phyloP scores from a whole-genome alignment of 2,113 vertebrate genomes.

The Rhea americana region DNA sequence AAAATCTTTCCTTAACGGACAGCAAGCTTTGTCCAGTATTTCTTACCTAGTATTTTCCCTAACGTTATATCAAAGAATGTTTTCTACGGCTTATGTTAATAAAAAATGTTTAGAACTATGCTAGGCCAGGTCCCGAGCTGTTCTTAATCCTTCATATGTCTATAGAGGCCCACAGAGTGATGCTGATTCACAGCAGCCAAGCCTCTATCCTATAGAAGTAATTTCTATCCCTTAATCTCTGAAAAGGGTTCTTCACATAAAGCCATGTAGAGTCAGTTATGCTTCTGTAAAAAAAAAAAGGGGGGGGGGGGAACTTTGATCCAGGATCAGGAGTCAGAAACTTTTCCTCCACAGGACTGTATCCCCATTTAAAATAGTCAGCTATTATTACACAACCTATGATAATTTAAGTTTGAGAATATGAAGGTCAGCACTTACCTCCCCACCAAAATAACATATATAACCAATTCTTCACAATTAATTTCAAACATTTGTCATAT shows the following conservation, averaged over 20 bases:
- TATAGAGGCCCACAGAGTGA: slow-evolving; percentile 7
- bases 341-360: background rate
- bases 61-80: background rate
- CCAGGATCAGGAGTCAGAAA: background rate
- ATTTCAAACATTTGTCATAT: background rate
- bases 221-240: slow-evolving; percentile 37
- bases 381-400: background rate
- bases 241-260: background rate
- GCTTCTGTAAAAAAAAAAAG: fast-evolving
- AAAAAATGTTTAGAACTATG: slow-evolving; percentile 23
- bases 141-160: slow-evolving; percentile 38
- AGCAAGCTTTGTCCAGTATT: slow-evolving; percentile 1
- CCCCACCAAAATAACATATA: background rate
- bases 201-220: slow-evolving; percentile 6
- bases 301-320: background rate
- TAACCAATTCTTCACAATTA: background rate
- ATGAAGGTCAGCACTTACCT: background rate
- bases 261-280: background rate
- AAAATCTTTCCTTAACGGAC: background rate
- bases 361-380: background rate
- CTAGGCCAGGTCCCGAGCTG: slow-evolving; percentile 10
- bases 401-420: background rate
- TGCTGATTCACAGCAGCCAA: slow-evolving; percentile 41
- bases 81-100: slow-evolving; percentile 39
- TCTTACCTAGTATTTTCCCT: slow-evolving; percentile 10